Evolutionary conservation across 2,797 vertebrate genomes (phyloP).

Genomic region (Enteromius anoplus): DNA sequence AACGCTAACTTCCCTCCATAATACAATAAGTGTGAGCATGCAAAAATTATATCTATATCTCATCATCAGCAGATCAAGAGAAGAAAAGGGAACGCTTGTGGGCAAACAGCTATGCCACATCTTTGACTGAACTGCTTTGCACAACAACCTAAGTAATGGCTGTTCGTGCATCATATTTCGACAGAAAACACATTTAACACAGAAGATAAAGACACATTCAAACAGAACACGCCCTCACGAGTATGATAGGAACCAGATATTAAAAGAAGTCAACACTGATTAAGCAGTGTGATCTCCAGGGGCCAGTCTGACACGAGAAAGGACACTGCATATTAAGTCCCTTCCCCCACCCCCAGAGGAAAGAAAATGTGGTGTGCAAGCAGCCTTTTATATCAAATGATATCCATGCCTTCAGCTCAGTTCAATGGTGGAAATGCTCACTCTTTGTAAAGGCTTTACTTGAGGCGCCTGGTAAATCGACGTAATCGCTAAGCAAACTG

Average conservation of each 20-base stretch:
- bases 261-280: slow-evolving; percentile 13
- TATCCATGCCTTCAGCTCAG: neutral
- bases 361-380: slow-evolving; percentile 1
- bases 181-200: neutral
- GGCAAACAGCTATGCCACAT: neutral
- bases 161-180: neutral
- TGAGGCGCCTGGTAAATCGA: neutral
- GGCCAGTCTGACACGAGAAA: neutral
- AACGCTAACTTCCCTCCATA: neutral
- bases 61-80: neutral
- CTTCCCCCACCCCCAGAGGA: slow-evolving; percentile 8
- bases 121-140: neutral
- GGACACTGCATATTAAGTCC: neutral
- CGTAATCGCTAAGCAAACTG: neutral
- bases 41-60: neutral
- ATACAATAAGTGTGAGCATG: neutral
- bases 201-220: neutral
- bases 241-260: slow-evolving; percentile 10
- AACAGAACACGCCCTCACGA: neutral
- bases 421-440: slow-evolving; percentile 1
- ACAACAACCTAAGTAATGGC: neutral
- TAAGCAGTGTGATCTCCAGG: slow-evolving; percentile 10
- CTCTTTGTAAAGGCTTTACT: slow-evolving; percentile 4
- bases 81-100: neutral
- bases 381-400: slow-evolving; percentile 7